phyloP scores from a whole-genome alignment of 2,797 vertebrate genomes.

The Rhodeus uyekii region DNA sequence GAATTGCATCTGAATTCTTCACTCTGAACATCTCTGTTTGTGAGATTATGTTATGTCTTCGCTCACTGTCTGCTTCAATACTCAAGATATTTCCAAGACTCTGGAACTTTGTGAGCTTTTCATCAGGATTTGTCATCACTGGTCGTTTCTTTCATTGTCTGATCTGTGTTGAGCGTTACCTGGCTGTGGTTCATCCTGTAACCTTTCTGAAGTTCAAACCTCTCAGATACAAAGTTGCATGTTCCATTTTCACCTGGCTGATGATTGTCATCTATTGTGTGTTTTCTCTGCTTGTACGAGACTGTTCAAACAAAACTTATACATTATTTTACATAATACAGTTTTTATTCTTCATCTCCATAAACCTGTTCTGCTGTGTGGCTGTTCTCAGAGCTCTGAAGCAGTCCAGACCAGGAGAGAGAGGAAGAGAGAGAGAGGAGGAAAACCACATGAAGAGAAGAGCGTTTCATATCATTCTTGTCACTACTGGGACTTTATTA shows the following conservation, averaged over 20 bases:
- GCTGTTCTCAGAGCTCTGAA: conserved; percentile 50
- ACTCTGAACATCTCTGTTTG: conserved; percentile 33
- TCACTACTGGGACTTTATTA: not conserved
- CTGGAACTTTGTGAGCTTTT: not conserved
- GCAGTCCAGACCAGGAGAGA: conserved; percentile 43
- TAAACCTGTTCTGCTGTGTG: conserved; percentile 48
- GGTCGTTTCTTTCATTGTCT: conserved; percentile 45
- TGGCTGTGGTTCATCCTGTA: conserved; percentile 54
- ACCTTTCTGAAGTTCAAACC: conserved; percentile 49
- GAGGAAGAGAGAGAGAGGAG: conserved; percentile 25
- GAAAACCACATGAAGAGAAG: conserved; percentile 43
- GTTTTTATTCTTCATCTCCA: conserved; percentile 9
- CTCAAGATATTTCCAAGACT: not conserved
- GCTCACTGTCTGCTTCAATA: not conserved
- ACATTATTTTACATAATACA: not conserved
- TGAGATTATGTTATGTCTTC: conserved; percentile 27
- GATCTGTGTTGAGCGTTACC: conserved; percentile 49
- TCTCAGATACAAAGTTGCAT: conserved; percentile 40
- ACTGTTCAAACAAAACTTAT: accelerated
- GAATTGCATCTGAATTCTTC: conserved; percentile 40
- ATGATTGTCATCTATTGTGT: not conserved
- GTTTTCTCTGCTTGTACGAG: not conserved
- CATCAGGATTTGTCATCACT: not conserved
- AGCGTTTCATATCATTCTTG: conserved; percentile 42
- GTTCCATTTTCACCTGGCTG: conserved; percentile 34